Evolutionary conservation across 2,888 invertebrate species (phyloP).

Genomic region (Cinara cedri): DNA sequence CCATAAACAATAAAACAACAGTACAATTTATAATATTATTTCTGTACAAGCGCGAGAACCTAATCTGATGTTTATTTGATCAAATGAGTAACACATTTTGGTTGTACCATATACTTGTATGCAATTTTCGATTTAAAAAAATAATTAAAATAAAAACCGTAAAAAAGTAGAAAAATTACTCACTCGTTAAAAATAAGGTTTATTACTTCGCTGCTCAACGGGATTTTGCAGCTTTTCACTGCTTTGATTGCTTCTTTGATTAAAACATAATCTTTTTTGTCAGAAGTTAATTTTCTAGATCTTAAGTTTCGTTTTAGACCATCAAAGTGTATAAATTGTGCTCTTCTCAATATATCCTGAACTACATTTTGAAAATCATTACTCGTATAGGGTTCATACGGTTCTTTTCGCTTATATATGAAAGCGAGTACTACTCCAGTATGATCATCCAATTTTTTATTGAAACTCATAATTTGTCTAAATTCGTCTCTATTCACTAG

Average conservation of each 20-base stretch:
- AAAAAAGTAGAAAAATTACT: too few species aligned
- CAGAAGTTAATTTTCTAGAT: neutral
- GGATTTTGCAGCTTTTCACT: conserved; percentile 23
- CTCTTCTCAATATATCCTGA: conserved; percentile 12
- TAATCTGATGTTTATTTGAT: too few species aligned
- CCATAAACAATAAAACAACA: too few species aligned
- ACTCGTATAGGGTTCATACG: conserved; percentile 26
- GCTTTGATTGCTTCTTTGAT: conserved; percentile 15
- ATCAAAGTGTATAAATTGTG: conserved; percentile 33
- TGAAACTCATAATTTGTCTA: neutral
- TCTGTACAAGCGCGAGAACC: too few species aligned
- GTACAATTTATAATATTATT: too few species aligned
- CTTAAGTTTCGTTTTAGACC: conserved; percentile 15
- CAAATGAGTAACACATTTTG: too few species aligned
- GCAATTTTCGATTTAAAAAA: too few species aligned
- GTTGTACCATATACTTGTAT: too few species aligned
- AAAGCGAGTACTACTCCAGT: conserved; percentile 3
- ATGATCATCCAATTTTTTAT: neutral
- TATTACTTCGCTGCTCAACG: conserved; percentile 12
- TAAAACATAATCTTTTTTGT: neutral
- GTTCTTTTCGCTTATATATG: conserved; percentile 1
- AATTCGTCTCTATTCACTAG: conserved; percentile 30
- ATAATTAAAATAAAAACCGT: too few species aligned
- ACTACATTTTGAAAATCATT: neutral
- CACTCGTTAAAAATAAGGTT: neutral